Conservation (phyloP, 2,113 vertebrate species). For the Seriola quinqueradiata region DNA sequence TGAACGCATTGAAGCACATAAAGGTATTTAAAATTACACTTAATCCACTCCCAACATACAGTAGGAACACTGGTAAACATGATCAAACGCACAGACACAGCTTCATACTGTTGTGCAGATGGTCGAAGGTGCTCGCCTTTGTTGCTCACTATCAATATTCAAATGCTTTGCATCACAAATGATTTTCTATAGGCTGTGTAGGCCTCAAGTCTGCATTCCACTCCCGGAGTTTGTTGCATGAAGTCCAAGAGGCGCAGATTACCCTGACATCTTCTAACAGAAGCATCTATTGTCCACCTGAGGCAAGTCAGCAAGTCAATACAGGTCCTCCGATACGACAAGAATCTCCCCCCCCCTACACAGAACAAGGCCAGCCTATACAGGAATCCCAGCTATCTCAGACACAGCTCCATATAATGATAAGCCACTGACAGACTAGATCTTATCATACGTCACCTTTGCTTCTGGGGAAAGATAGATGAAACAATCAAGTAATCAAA, state of each 20-base stretch:
- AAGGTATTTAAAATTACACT: not conserved
- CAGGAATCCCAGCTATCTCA: slow-evolving; percentile 30
- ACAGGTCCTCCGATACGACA: slow-evolving; percentile 71
- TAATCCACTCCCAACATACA: too few relatives aligned
- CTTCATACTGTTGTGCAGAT: not conserved
- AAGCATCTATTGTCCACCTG: slow-evolving; percentile 61
- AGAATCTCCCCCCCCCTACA: slow-evolving; percentile 58
- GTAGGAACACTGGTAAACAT: not conserved
- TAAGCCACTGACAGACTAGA: slow-evolving; percentile 11
- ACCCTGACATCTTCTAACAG: slow-evolving; percentile 53
- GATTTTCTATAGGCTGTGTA: slow-evolving; percentile 14
- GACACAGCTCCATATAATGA: slow-evolving; percentile 1
- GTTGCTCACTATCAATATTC: not conserved
- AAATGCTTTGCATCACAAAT: not conserved
- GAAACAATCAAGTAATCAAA: too few relatives aligned
- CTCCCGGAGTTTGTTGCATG: not conserved
- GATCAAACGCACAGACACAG: too few relatives aligned
- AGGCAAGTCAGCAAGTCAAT: slow-evolving; percentile 72
- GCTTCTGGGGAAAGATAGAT: not conserved
- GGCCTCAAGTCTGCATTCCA: slow-evolving; percentile 38
- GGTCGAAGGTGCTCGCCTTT: not conserved
- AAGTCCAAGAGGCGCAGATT: slow-evolving; percentile 22
- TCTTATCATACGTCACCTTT: not conserved
- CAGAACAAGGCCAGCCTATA: not conserved
- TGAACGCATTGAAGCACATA: not conserved